Evolutionary conservation across 2,888 invertebrate species (phyloP).

Genomic region (Ectemnius continuus): DNA sequence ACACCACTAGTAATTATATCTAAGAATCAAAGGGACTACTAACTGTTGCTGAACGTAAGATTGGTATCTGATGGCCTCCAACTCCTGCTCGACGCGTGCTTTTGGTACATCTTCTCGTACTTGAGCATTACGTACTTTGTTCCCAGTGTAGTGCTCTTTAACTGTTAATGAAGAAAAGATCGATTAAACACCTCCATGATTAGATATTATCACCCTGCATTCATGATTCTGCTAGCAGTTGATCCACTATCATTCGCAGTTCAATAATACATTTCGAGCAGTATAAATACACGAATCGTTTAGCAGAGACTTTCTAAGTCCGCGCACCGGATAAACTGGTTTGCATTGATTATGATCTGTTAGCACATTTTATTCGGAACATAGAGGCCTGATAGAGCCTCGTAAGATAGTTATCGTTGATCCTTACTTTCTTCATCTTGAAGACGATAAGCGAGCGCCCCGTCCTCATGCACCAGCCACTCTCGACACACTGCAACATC

Average conservation of each 20-base stretch:
- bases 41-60: conserved; percentile 83
- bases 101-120: conserved; percentile 89
- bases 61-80: conserved; percentile 82
- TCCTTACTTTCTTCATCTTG: conserved; percentile 89
- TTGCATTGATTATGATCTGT: not conserved
- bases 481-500: conserved; percentile 85
- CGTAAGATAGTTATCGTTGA: too few species aligned
- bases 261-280: not conserved
- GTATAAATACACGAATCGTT: too few species aligned
- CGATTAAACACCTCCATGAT: not conserved
- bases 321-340: not conserved
- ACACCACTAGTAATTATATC: not conserved
- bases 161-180: conserved; percentile 78
- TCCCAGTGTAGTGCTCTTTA: conserved; percentile 87
- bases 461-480: conserved; percentile 91
- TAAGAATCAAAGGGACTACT: conserved; percentile 64
- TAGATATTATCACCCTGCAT: too few species aligned
- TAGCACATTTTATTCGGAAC: too few species aligned
- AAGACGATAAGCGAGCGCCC: conserved; percentile 88
- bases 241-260: not conserved
- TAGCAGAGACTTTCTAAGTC: too few species aligned
- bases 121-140: conserved; percentile 86
- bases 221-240: too few species aligned
- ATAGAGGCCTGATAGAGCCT: too few species aligned
- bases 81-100: conserved; percentile 86